These are phyloP conservation scores for Mimachlamys varia DNA, from an alignment of 2,888 invertebrate species.

Conservation along the genomic window DNA sequence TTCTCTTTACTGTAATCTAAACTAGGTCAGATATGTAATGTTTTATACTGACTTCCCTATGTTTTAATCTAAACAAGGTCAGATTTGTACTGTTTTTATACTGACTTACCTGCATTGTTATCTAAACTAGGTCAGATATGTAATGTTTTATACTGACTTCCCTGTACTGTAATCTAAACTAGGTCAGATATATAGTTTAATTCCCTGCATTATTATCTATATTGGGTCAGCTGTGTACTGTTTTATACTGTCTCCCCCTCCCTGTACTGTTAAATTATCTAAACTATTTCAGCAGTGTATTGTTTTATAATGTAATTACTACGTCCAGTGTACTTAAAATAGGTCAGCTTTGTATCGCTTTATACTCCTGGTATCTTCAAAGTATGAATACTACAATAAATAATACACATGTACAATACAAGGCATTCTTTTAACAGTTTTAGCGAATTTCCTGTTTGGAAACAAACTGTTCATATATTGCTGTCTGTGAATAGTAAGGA, in stretches of 20 bases:
- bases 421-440: not conserved
- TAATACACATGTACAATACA: not conserved
- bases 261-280: not conserved
- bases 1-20: no score
- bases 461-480: not conserved
- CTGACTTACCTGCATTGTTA: no score
- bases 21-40: no score
- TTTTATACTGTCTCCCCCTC: not conserved
- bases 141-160: no score
- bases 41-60: no score
- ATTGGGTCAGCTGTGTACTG: no score
- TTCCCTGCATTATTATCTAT: no score
- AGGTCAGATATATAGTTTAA: not conserved
- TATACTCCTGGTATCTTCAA: not conserved
- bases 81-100: not conserved
- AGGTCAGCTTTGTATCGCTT: not conserved
- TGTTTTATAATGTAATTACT: no score
- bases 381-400: constrained; percentile 14
- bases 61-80: not conserved
- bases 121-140: no score
- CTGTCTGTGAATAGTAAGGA: constrained; percentile 11
- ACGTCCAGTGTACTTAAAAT: not conserved
- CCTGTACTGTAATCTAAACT: not conserved
- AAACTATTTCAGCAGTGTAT: no score
- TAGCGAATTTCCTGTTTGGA: not conserved